Evolutionary conservation across 2,797 vertebrate genomes (phyloP).

Genomic region (Pangasius djambal): DNA sequence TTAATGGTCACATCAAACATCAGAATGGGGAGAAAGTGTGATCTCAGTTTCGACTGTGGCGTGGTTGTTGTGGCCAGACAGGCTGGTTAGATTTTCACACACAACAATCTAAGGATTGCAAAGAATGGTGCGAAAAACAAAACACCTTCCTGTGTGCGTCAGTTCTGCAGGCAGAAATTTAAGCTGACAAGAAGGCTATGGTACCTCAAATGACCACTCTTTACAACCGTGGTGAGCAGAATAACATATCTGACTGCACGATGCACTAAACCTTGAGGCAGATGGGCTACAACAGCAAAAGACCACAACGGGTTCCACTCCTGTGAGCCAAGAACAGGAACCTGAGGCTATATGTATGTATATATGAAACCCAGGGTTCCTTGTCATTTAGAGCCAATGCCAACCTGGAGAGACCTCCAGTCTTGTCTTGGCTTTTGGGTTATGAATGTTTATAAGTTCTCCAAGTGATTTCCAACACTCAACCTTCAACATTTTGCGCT

Average conservation of each 20-base stretch:
- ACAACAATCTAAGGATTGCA: too few species aligned
- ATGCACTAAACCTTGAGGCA: neutral
- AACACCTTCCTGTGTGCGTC: neutral
- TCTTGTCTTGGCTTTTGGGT: neutral
- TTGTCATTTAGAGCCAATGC: neutral
- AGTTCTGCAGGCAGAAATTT: neutral
- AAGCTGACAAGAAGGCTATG: neutral
- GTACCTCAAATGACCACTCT: neutral
- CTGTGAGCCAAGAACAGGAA: too few species aligned
- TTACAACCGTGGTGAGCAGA: neutral
- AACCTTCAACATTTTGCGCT: neutral
- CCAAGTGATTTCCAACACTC: neutral
- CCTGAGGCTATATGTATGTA: neutral
- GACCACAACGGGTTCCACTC: neutral
- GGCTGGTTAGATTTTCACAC: neutral
- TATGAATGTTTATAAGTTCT: neutral
- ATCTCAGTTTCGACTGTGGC: neutral
- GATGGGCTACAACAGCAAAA: neutral
- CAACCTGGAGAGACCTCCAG: neutral
- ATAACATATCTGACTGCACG: neutral
- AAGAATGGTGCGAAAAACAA: neutral
- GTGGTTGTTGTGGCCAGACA: neutral
- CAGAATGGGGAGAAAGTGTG: neutral
- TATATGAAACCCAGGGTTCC: neutral
- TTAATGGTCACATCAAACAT: neutral